Conservation (phyloP, 2,113 vertebrate genomes). For the Camarhynchus parvulus region DNA sequence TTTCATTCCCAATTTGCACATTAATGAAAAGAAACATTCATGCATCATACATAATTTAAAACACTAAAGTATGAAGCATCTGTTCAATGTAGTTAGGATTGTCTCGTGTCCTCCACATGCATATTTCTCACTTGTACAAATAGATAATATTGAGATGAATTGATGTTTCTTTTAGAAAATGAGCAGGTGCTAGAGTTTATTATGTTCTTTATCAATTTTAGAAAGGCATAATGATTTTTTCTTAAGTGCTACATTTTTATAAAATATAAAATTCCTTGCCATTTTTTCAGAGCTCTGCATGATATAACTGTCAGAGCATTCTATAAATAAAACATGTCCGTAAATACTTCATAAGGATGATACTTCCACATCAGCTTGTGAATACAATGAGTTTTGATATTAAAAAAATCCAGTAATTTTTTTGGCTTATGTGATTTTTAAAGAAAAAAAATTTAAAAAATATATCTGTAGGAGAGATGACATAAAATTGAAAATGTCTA, state of each 20-base stretch:
- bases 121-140: neutral
- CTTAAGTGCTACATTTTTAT: neutral
- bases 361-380: conserved; percentile 29
- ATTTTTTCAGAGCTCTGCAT: conserved; percentile 23
- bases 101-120: neutral
- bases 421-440: neutral
- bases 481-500: neutral
- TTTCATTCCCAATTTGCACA: conserved; percentile 27
- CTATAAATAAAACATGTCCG: conserved; percentile 68
- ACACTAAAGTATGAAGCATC: conserved; percentile 21
- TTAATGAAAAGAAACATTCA: conserved; percentile 44
- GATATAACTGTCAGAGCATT: conserved; percentile 20
- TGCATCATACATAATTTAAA: conserved; percentile 59
- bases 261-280: neutral
- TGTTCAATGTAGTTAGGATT: conserved; percentile 27
- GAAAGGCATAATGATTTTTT: conserved; percentile 5
- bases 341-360: conserved; percentile 71
- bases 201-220: conserved; percentile 39
- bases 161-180: conserved; percentile 49
- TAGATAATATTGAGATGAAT: conserved; percentile 39
- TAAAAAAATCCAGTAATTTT: neutral
- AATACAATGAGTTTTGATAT: neutral
- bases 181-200: conserved; percentile 29
- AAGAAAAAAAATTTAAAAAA: neutral
- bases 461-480: neutral